A percentile compares a stretch with the other conserved stretches of the same genome.
Evolutionary conservation across 2,797 vertebrate genomes (phyloP).

Genomic region (Gambelia wislizenii): DNA sequence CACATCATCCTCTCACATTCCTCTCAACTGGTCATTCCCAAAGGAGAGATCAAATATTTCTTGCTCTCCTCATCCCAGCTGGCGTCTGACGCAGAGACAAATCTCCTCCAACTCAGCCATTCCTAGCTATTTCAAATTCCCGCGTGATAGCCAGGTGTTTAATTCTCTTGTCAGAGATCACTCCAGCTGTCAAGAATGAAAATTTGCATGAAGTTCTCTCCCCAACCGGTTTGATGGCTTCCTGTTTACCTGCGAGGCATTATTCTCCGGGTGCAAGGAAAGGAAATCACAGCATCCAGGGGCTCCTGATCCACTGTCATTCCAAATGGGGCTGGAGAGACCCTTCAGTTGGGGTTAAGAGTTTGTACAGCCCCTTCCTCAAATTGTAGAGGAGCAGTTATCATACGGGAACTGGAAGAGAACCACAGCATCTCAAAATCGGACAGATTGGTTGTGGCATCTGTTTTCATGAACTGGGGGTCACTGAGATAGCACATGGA

Average conservation of each 20-base stretch:
- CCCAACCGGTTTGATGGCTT: constrained; percentile 15
- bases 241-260: constrained; percentile 5
- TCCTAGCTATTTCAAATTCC: neutral
- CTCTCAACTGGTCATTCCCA: neutral
- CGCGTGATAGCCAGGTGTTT: neutral
- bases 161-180: neutral
- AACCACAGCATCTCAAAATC: neutral
- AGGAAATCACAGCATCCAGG: neutral
- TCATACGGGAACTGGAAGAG: neutral
- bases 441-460: neutral
- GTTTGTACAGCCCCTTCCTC: neutral
- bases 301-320: neutral
- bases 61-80: no score
- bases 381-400: neutral
- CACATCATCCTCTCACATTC: neutral
- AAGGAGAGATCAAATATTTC: neutral
- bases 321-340: neutral
- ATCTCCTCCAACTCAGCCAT: neutral
- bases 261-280: no score
- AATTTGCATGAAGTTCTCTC: neutral
- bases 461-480: neutral
- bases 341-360: neutral
- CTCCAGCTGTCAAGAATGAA: constrained; percentile 6
- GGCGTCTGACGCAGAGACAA: neutral
- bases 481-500: neutral